Conservation (phyloP, 2,113 vertebrate genomes). For the Sylvilagus bachmani region DNA sequence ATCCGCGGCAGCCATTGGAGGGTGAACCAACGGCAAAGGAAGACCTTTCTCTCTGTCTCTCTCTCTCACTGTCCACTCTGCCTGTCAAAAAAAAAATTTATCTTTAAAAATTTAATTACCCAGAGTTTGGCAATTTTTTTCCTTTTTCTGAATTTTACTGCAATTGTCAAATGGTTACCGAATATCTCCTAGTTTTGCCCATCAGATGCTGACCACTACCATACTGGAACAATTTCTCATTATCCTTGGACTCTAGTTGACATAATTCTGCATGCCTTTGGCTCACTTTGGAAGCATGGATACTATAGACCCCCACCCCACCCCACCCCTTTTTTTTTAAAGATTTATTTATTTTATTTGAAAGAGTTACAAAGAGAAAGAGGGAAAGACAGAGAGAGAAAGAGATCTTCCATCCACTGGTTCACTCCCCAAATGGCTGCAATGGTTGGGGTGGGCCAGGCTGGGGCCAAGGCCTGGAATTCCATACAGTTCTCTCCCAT, state of each 20-base stretch:
- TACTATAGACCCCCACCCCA: not conserved
- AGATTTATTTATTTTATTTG: not conserved
- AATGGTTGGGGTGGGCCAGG: too few relatives aligned
- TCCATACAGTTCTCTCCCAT: too few relatives aligned
- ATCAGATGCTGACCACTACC: not conserved
- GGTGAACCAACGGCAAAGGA: too few relatives aligned
- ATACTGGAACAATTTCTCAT: conserved; percentile 52
- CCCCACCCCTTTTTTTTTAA: conserved; percentile 29
- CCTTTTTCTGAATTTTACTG: conserved; percentile 25
- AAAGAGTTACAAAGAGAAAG: too few relatives aligned
- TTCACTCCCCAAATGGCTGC: too few relatives aligned
- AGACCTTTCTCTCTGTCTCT: too few relatives aligned
- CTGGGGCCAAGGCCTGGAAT: too few relatives aligned
- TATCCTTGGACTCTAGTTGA: conserved; percentile 19
- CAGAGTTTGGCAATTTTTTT: not conserved
- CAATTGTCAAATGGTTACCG: conserved; percentile 37
- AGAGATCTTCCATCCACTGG: too few relatives aligned
- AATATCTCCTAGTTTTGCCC: conserved; percentile 59
- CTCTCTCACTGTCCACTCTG: too few relatives aligned
- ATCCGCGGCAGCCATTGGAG: too few relatives aligned
- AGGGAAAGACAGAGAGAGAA: too few relatives aligned
- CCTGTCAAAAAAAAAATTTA: too few relatives aligned
- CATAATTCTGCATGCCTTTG: not conserved
- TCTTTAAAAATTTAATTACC: conserved; percentile 70
- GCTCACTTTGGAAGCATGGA: conserved; percentile 28